Conservation (phyloP, 2,888 invertebrate genomes). For the Vannuccia rotundouncinata region DNA sequence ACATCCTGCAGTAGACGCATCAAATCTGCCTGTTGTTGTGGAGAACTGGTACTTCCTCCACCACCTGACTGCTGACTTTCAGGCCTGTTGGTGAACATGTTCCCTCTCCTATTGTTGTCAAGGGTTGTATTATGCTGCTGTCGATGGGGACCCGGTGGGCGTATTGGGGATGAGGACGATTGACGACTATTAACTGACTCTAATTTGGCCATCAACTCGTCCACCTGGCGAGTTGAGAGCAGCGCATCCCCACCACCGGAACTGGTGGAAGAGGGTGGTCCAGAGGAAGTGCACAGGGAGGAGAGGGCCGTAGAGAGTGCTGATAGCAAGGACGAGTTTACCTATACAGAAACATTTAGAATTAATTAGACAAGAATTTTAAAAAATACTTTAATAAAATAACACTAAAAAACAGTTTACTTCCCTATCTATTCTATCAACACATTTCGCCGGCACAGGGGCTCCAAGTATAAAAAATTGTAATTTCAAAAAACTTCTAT, state of each 20-base stretch:
- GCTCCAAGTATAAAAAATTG: too few relatives aligned
- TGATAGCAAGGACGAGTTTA: background rate
- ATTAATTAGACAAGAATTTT: too few relatives aligned
- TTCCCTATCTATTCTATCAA: too few relatives aligned
- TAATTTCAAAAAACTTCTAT: too few relatives aligned
- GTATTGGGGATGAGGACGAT: background rate
- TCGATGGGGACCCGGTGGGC: background rate
- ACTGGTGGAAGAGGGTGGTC: background rate
- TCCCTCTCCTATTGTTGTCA: background rate
- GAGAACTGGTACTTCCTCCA: background rate
- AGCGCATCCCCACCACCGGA: background rate
- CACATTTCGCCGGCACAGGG: too few relatives aligned
- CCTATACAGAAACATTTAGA: too few relatives aligned
- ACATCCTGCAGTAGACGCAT: background rate
- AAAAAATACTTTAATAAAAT: too few relatives aligned
- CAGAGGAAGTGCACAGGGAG: background rate
- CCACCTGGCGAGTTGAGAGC: constrained; percentile 1
- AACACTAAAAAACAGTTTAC: too few relatives aligned
- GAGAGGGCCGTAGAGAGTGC: background rate
- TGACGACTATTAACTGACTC: background rate
- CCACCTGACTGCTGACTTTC: too few relatives aligned
- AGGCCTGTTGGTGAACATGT: too few relatives aligned
- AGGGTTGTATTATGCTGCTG: background rate
- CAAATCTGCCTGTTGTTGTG: background rate
- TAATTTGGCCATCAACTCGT: background rate